phyloP scores from a whole-genome alignment of 2,113 vertebrate species.

The Carassius gibelio region DNA sequence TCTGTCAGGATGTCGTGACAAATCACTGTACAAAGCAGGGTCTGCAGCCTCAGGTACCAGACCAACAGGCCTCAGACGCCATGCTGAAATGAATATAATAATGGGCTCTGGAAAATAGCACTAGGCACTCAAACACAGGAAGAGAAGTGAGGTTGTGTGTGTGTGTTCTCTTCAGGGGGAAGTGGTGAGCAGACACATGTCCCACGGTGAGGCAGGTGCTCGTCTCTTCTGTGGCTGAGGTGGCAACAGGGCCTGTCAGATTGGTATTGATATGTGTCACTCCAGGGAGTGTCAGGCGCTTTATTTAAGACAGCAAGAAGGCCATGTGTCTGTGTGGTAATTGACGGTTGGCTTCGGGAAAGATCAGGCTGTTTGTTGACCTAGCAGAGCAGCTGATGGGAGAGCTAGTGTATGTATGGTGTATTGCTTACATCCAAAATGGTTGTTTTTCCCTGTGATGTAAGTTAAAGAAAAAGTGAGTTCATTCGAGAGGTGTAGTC shows the following conservation, averaged over 20 bases:
- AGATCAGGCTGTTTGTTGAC: constrained; percentile 52
- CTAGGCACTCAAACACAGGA: constrained; percentile 72
- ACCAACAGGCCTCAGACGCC: constrained; percentile 81
- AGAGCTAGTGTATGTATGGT: constrained; percentile 33
- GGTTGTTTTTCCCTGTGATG: constrained; percentile 49
- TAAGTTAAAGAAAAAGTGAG: background rate
- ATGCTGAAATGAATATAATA: constrained; percentile 87
- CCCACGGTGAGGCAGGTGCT: constrained; percentile 71
- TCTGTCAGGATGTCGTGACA: constrained; percentile 89
- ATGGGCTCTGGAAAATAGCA: constrained; percentile 79
- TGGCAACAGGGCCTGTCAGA: constrained; percentile 67
- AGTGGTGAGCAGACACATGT: constrained; percentile 66
- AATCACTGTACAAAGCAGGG: constrained; percentile 81
- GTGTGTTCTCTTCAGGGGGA: constrained; percentile 73
- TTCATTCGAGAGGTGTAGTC: background rate
- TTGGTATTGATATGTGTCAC: constrained; percentile 78
- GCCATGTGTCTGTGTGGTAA: constrained; percentile 62
- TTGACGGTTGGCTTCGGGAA: constrained; percentile 65
- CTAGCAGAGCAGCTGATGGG: constrained; percentile 47
- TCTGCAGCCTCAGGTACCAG: constrained; percentile 79
- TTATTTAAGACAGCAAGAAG: constrained; percentile 71
- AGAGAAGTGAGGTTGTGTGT: constrained; percentile 69
- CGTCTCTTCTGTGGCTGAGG: constrained; percentile 60
- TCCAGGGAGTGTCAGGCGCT: constrained; percentile 63
- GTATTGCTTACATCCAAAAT: constrained; percentile 23